phyloP scores from a whole-genome alignment of 2,888 invertebrate genomes.

The Synanthedon formicaeformis region DNA sequence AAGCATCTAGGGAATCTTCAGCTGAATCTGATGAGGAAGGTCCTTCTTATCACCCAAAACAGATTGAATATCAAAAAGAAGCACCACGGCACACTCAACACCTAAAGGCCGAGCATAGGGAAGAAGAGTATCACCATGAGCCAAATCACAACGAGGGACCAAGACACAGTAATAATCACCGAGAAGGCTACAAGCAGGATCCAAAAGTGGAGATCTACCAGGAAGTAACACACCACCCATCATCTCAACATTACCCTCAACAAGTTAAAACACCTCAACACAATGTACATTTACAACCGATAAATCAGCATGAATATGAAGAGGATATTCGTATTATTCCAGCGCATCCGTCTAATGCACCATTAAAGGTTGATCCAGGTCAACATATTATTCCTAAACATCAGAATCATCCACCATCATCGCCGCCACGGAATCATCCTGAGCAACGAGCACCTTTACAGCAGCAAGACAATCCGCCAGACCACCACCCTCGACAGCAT shows the following conservation, averaged over 20 bases:
- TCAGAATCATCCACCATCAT: constrained; percentile 12
- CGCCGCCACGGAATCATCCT: constrained; percentile 11
- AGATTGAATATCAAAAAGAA: background rate
- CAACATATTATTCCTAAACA: constrained; percentile 26
- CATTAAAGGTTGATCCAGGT: constrained; percentile 38
- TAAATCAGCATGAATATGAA: constrained; percentile 35
- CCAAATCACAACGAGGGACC: constrained; percentile 3
- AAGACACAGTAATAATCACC: background rate
- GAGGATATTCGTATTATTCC: constrained; percentile 35
- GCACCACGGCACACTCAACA: constrained; percentile 8
- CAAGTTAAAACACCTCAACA: constrained; percentile 13
- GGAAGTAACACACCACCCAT: constrained; percentile 3
- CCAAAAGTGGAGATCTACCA: constrained; percentile 5
- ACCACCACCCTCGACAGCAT: constrained; percentile 11
- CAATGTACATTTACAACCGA: constrained; percentile 21
- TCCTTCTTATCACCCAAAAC: background rate
- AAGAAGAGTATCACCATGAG: constrained; percentile 7
- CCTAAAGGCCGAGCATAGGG: constrained; percentile 16
- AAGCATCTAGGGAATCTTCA: constrained; percentile 7
- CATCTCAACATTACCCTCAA: constrained; percentile 14
- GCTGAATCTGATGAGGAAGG: constrained; percentile 7
- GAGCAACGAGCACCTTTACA: constrained; percentile 1
- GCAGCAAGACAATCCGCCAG: constrained; percentile 6
- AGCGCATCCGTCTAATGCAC: constrained; percentile 23
- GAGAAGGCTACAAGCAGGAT: too few species aligned